Conservation (phyloP, 2,888 invertebrate species). For the Tinea pellionella region DNA sequence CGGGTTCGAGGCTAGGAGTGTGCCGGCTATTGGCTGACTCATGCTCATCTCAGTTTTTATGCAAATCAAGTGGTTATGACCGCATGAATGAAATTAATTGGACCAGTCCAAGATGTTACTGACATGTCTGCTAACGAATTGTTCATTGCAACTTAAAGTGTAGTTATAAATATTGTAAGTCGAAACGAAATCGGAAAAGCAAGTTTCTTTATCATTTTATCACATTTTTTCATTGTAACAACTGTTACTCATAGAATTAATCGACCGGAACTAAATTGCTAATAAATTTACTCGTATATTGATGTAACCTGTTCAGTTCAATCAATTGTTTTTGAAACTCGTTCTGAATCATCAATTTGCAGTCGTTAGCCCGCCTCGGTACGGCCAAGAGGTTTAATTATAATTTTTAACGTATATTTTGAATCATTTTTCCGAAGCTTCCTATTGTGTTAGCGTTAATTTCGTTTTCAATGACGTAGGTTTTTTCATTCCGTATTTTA, state of each 20-base stretch:
- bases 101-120: neutral
- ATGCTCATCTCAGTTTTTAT: neutral
- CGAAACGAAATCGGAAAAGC: neutral
- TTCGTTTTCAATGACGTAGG: too few species aligned
- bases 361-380: neutral
- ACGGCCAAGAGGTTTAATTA: neutral
- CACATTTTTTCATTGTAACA: neutral
- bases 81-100: slow-evolving; percentile 2
- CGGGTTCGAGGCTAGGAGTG: slow-evolving; percentile 51
- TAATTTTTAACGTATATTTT: neutral
- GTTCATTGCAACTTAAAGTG: neutral
- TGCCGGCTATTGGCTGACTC: slow-evolving; percentile 2
- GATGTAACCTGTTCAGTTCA: neutral
- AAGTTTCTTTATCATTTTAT: neutral
- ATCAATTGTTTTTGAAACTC: neutral
- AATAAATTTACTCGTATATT: neutral
- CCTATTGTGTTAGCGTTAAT: neutral
- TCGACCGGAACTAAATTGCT: neutral
- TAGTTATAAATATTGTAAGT: neutral
- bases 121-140: neutral
- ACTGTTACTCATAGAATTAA: neutral
- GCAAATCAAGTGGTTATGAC: slow-evolving; percentile 1
- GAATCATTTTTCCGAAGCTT: neutral
- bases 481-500: too few species aligned
- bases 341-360: slow-evolving; percentile 7